Conservation (phyloP, 2,888 invertebrate species). For the Orthonevra nobilis region DNA sequence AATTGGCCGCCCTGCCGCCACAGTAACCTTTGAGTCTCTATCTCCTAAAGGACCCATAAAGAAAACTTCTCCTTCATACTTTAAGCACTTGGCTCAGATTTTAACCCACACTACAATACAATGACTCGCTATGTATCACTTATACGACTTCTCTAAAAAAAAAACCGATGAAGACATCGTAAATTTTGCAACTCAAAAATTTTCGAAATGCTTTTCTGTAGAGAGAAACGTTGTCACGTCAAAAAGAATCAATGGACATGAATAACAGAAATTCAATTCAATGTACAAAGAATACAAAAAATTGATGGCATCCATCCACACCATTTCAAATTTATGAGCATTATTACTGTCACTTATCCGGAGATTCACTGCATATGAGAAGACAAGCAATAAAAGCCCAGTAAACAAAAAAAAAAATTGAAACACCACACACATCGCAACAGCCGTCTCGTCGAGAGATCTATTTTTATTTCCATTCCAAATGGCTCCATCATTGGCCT, state of each 20-base stretch:
- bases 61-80: no score
- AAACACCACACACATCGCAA: conserved; percentile 16
- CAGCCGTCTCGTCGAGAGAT: neutral
- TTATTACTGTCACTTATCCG: conserved; percentile 54
- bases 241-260: neutral
- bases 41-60: no score
- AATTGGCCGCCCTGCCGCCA: no score
- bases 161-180: no score
- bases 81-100: no score
- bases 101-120: no score
- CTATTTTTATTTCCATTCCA: conserved; percentile 35
- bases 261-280: conserved; percentile 28
- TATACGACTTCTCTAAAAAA: no score
- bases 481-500: conserved; percentile 25
- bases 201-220: no score
- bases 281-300: conserved; percentile 7
- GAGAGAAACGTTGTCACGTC: no score
- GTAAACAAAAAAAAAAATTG: neutral
- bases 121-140: no score
- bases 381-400: conserved; percentile 34
- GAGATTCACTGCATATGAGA: conserved; percentile 37
- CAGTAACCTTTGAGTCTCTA: no score
- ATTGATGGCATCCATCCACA: conserved; percentile 40
- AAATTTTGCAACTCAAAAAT: no score
- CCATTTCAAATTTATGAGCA: conserved; percentile 42